Percentiles rank a stretch among this genome's conserved stretches.
These are phyloP conservation scores for Vulpes vulpes DNA, from an alignment of 2,113 vertebrate species.

Conservation along the genomic window DNA sequence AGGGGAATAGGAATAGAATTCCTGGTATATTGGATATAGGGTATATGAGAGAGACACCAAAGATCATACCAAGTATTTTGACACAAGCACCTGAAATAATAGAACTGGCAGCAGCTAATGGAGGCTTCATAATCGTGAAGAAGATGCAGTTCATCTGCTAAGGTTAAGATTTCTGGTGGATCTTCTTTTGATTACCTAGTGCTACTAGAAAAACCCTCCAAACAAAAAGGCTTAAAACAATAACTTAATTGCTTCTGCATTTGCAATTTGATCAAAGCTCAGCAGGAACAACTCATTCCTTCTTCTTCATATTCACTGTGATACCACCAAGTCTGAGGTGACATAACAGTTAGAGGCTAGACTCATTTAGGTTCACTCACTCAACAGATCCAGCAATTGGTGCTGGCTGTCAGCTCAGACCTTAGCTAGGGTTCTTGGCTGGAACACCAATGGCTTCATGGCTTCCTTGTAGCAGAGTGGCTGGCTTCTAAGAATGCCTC, in stretches of 20 bases:
- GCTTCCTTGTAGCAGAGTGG: not conserved
- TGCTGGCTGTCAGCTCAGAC: not conserved
- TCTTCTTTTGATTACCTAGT: not conserved
- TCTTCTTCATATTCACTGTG: not conserved
- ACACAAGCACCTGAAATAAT: not conserved
- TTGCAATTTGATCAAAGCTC: not conserved
- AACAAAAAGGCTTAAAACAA: not conserved
- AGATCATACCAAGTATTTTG: not conserved
- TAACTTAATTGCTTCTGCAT: not conserved
- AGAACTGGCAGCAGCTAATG: not conserved
- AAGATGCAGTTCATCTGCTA: not conserved
- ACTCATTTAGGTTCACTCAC: not conserved
- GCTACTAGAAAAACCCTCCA: not conserved
- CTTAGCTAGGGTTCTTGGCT: not conserved
- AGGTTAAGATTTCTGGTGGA: not conserved
- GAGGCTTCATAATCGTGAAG: not conserved
- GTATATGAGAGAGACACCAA: not conserved
- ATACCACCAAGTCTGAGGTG: not conserved
- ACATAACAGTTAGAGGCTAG: fast-evolving
- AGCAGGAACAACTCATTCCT: not conserved
- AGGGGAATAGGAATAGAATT: not conserved
- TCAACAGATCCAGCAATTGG: not conserved
- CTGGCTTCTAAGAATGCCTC: not conserved
- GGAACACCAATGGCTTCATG: not conserved
- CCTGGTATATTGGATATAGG: not conserved